phyloP scores from a whole-genome alignment of 2,113 vertebrate species.

The Globicephala melas region DNA sequence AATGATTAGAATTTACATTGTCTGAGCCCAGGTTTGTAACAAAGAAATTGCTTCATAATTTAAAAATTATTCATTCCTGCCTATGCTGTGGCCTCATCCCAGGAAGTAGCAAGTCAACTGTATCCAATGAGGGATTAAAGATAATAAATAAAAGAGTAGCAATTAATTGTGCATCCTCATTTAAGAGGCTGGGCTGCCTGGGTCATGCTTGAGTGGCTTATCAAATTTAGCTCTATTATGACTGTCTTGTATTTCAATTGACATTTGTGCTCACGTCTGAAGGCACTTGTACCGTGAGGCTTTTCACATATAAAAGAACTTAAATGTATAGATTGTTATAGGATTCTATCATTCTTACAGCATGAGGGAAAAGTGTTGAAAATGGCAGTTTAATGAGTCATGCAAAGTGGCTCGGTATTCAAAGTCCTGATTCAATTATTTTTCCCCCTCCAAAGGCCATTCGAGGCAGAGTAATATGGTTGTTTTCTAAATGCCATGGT shows the following conservation, averaged over 20 bases:
- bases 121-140: conserved; percentile 79
- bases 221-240: conserved; percentile 81
- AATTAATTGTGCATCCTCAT: conserved; percentile 78
- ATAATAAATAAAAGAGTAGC: conserved; percentile 80
- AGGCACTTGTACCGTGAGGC: conserved; percentile 55
- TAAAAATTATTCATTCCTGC: conserved; percentile 77
- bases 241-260: conserved; percentile 80
- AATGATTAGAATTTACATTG: conserved; percentile 46
- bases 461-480: conserved; percentile 44
- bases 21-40: conserved; percentile 54
- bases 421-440: conserved; percentile 80
- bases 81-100: conserved; percentile 55
- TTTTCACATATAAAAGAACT: conserved; percentile 73
- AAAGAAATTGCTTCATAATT: conserved; percentile 79
- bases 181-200: conserved; percentile 69
- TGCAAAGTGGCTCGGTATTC: conserved; percentile 78
- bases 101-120: conserved; percentile 77
- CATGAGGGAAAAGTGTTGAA: conserved; percentile 78
- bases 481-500: conserved; percentile 26
- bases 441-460: conserved; percentile 76
- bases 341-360: conserved; percentile 78
- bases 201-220: conserved; percentile 71
- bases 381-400: conserved; percentile 87
- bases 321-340: conserved; percentile 75
- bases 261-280: conserved; percentile 73